phyloP scores from a whole-genome alignment of 1,140 invertebrate genomes.

The Phocides pigmalion region DNA sequence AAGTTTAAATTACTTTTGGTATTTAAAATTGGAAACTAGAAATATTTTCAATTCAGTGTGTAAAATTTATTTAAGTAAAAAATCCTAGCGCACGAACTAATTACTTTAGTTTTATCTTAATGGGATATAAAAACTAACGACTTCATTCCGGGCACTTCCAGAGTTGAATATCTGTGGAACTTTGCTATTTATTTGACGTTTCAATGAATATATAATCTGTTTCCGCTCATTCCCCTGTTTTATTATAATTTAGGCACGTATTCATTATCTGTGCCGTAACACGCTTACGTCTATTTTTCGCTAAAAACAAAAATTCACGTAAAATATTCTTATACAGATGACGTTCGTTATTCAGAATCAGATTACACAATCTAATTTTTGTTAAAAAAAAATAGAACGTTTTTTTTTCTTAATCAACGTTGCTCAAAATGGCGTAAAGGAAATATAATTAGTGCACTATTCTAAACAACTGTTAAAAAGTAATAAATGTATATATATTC shows the following conservation, averaged over 20 bases:
- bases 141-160: conserved; percentile 13
- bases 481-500: too few species aligned
- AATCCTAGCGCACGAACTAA: conserved; percentile 7
- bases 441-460: too few species aligned
- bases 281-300: too few species aligned
- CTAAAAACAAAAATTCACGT: too few species aligned
- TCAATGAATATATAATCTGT: conserved; percentile 6
- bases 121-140: conserved; percentile 22
- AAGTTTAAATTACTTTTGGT: not conserved
- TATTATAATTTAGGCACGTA: not conserved
- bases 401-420: too few species aligned
- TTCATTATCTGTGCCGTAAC: conserved; percentile 1
- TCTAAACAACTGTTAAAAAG: too few species aligned
- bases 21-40: not conserved
- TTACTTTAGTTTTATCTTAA: conserved; percentile 28
- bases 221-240: conserved; percentile 4
- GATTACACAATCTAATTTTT: too few species aligned
- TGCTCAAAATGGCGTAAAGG: too few species aligned
- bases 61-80: not conserved
- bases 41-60: not conserved
- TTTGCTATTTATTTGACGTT: conserved; percentile 21
- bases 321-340: too few species aligned
- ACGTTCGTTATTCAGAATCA: too few species aligned
- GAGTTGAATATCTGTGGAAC: conserved; percentile 18
- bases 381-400: too few species aligned